Evolutionary conservation across 1,140 invertebrate genomes (phyloP).

Genomic region (Euura lappo): DNA sequence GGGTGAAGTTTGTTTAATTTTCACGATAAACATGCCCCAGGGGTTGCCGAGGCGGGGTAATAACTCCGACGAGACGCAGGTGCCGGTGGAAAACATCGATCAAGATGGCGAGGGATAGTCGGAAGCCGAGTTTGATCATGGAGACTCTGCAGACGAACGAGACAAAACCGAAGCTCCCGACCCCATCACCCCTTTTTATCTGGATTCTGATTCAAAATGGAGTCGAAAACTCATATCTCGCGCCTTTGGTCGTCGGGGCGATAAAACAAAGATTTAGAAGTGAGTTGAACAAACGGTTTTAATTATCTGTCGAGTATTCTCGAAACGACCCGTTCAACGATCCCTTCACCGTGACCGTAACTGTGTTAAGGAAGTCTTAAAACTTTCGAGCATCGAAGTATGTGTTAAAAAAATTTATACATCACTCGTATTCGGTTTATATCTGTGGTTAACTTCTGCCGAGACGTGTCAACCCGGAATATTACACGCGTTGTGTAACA

Average conservation of each 20-base stretch:
- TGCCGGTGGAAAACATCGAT: conserved; percentile 56
- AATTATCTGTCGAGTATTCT: too few relatives aligned
- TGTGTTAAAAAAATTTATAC: too few relatives aligned
- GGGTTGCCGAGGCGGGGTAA: conserved; percentile 28
- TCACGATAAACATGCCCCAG: conserved; percentile 34
- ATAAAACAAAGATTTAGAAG: too few relatives aligned
- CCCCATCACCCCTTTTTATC: neutral
- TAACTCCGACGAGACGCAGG: conserved; percentile 55
- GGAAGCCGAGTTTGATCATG: conserved; percentile 35
- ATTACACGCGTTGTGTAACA: neutral
- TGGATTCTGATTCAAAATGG: neutral
- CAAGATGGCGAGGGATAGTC: conserved; percentile 48
- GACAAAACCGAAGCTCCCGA: neutral
- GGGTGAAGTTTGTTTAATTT: conserved; percentile 42
- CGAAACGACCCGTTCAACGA: too few relatives aligned
- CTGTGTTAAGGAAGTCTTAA: too few relatives aligned
- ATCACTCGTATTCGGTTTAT: too few relatives aligned
- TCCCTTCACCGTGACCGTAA: too few relatives aligned
- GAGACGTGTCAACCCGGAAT: too few relatives aligned
- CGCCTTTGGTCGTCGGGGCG: too few relatives aligned
- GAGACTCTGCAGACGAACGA: conserved; percentile 21
- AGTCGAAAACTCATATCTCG: neutral
- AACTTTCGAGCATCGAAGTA: too few relatives aligned
- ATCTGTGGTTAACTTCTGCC: too few relatives aligned
- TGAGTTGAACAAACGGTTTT: too few relatives aligned